Evolutionary conservation across 2,888 invertebrate genomes (phyloP).

Genomic region (Saturnia japonica): DNA sequence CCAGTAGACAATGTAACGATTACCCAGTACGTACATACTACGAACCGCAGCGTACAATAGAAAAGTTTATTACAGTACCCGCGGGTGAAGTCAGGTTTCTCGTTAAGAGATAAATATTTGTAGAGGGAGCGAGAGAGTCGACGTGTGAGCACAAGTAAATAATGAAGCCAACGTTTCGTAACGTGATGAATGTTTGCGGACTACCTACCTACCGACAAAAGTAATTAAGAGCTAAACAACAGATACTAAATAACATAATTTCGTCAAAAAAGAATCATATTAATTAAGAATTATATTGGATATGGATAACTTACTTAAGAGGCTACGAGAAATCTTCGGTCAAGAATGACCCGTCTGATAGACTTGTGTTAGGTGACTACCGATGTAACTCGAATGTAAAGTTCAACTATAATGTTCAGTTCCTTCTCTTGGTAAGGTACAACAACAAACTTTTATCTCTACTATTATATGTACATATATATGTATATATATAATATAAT

Average conservation of each 20-base stretch:
- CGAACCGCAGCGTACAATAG: constrained; percentile 63
- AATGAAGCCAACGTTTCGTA: constrained; percentile 72
- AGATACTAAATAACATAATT: constrained; percentile 62
- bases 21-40: constrained; percentile 31
- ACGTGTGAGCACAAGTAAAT: constrained; percentile 72
- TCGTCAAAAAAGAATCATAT: constrained; percentile 59
- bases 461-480: no score
- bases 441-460: no score
- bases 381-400: no score
- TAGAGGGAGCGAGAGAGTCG: constrained; percentile 57
- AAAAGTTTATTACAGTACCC: constrained; percentile 73
- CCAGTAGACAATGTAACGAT: constrained; percentile 37
- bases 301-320: constrained; percentile 21
- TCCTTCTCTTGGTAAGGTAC: no score
- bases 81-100: constrained; percentile 73
- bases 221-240: constrained; percentile 77
- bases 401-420: no score
- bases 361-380: no score
- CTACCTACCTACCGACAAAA: constrained; percentile 61
- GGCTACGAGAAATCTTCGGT: no score
- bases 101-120: constrained; percentile 77
- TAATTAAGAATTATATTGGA: constrained; percentile 33
- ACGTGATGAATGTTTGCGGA: constrained; percentile 75
- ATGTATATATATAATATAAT: no score
- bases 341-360: no score